Evolutionary conservation across 1,140 invertebrate genomes (phyloP).

Genomic region (Polypedilum vanderplanki): DNA sequence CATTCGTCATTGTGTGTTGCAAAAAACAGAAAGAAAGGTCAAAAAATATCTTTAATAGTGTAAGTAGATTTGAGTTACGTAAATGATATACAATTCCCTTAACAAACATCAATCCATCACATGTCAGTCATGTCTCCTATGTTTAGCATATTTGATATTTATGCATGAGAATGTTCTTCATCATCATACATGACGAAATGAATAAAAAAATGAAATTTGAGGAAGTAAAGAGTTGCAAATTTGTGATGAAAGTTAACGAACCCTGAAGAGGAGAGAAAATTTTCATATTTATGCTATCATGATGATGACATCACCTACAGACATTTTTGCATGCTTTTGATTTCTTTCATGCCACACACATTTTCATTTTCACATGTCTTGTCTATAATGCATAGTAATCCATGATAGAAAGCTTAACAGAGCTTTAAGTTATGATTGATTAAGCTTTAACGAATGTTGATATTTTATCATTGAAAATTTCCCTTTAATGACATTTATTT

Average conservation of each 20-base stretch:
- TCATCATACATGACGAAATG: background rate
- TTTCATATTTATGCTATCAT: background rate
- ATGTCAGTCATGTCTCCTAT: background rate
- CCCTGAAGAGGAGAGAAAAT: background rate
- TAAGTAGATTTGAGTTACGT: background rate
- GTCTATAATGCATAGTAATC: background rate
- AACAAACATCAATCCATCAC: background rate
- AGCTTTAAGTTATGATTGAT: background rate
- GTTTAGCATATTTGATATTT: background rate
- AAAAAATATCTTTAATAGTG: background rate
- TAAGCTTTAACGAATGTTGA: background rate
- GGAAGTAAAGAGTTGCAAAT: background rate
- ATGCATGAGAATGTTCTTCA: background rate
- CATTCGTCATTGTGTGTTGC: conserved; percentile 6
- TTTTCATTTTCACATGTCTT: background rate
- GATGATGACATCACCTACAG: background rate
- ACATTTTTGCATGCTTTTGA: background rate
- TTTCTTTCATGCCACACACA: background rate
- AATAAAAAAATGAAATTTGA: too few species aligned
- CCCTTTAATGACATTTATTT: too few species aligned
- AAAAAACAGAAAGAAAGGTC: background rate
- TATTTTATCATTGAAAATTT: too few species aligned
- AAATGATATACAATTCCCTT: background rate
- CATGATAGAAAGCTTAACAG: background rate
- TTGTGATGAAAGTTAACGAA: background rate